Conservation (phyloP, 53 echinoderm and acorn worm genomes). For the Henricia sp. region DNA sequence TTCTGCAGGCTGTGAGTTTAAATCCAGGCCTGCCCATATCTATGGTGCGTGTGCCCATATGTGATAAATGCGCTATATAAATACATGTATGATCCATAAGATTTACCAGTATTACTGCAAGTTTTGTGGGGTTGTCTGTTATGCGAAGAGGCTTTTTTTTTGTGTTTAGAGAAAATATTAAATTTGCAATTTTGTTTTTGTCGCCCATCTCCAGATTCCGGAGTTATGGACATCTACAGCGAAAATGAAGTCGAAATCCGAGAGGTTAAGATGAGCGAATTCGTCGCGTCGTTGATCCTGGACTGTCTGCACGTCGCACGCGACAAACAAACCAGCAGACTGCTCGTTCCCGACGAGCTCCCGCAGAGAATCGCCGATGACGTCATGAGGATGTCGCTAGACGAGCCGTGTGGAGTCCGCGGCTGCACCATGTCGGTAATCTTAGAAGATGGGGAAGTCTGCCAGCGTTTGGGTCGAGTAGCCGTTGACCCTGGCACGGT, state of each 20-base stretch:
- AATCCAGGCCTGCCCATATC: too few relatives aligned
- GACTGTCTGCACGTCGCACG: constrained; percentile 71
- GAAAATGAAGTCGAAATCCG: constrained; percentile 51
- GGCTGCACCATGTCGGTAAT: constrained; percentile 84
- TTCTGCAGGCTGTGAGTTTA: too few relatives aligned
- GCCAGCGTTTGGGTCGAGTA: constrained; percentile 78
- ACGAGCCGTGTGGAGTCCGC: constrained; percentile 94
- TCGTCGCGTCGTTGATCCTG: constrained; percentile 71
- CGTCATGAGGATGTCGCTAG: constrained; percentile 79
- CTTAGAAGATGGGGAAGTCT: constrained; percentile 79
- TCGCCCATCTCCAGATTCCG: constrained; percentile 34
- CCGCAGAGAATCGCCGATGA: constrained; percentile 80
- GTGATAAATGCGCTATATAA: too few relatives aligned
- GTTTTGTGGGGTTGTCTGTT: too few relatives aligned
- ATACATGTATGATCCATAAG: too few relatives aligned
- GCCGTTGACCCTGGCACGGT: constrained; percentile 87
- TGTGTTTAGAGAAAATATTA: too few relatives aligned
- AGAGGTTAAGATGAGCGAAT: constrained; percentile 77
- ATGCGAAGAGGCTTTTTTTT: too few relatives aligned
- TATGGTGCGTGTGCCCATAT: too few relatives aligned
- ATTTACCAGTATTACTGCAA: too few relatives aligned
- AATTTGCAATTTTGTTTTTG: constrained; percentile 6
- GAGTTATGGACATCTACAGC: constrained; percentile 20
- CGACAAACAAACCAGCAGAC: constrained; percentile 55
- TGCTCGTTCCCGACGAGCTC: constrained; percentile 79